A percentile compares a stretch with the other conserved stretches of the same genome.
Evolutionary conservation across 2,888 invertebrate species (phyloP).

Genomic region (Poecilus cupreus): DNA sequence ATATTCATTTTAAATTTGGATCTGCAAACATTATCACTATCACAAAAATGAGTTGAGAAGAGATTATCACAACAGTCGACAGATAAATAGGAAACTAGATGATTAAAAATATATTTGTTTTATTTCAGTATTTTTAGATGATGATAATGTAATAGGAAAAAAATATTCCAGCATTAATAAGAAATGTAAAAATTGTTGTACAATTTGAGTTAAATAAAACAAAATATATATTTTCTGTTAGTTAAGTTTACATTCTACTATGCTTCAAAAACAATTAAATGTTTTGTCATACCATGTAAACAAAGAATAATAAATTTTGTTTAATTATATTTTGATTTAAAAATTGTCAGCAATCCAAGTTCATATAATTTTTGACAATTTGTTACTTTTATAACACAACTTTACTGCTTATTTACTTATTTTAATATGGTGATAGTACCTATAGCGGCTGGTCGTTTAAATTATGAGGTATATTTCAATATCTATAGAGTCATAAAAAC

Average conservation of each 20-base stretch:
- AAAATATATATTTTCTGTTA: too few species aligned
- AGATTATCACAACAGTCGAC: too few species aligned
- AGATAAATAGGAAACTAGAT: too few species aligned
- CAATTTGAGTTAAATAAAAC: background rate
- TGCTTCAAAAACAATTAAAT: background rate
- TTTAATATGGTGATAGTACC: slow-evolving; percentile 30
- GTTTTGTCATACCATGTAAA: background rate
- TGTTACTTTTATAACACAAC: too few species aligned
- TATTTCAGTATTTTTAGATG: too few species aligned
- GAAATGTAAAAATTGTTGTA: too few species aligned
- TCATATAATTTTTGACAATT: background rate
- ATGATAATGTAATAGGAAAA: too few species aligned
- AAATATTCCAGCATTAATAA: slow-evolving; percentile 10
- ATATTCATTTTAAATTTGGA: background rate
- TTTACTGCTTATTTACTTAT: background rate
- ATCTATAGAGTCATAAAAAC: background rate
- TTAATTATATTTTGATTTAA: background rate
- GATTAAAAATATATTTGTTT: too few species aligned
- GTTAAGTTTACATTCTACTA: too few species aligned
- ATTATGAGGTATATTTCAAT: slow-evolving; percentile 42
- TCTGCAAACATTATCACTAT: too few species aligned
- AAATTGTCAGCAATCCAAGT: background rate
- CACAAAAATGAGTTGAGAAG: background rate
- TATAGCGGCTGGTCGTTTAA: slow-evolving; percentile 10
- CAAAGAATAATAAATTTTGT: slow-evolving; percentile 3